Evolutionary conservation across 92 coral and sea anemone genomes (phyloP).

Genomic region (Porites evermanni): DNA sequence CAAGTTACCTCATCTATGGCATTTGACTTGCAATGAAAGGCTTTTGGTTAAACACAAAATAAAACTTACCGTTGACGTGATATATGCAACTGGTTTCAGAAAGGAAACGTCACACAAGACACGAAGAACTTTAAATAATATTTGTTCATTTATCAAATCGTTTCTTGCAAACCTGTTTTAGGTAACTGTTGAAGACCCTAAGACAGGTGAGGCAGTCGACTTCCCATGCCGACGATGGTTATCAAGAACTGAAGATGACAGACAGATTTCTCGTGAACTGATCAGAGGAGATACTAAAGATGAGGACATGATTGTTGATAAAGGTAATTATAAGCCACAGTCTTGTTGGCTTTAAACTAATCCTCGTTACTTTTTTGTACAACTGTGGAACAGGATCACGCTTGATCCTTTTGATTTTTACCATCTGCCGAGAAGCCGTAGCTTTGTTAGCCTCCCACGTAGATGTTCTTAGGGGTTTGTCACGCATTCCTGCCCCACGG

Average conservation of each 20-base stretch:
- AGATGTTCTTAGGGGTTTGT: too few species aligned
- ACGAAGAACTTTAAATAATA: too few species aligned
- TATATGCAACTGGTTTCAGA: too few species aligned
- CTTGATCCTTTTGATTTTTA: too few species aligned
- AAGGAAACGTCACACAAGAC: too few species aligned
- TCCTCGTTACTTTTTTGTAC: neutral
- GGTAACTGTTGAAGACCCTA: slow-evolving; percentile 84
- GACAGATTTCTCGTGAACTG: slow-evolving; percentile 79
- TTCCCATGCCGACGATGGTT: slow-evolving; percentile 87
- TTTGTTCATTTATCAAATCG: neutral
- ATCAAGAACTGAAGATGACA: slow-evolving; percentile 78
- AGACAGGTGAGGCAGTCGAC: slow-evolving; percentile 66
- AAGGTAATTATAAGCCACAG: slow-evolving; percentile 44
- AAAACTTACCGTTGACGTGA: too few species aligned
- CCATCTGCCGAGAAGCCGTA: too few species aligned
- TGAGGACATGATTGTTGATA: slow-evolving; percentile 64
- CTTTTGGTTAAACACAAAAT: too few species aligned
- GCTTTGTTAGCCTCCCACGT: too few species aligned
- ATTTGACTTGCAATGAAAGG: too few species aligned
- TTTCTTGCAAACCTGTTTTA: neutral
- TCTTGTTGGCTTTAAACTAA: neutral
- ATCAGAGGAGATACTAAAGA: slow-evolving; percentile 58
- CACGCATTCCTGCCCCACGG: too few species aligned
- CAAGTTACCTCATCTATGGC: too few species aligned
- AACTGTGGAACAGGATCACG: neutral